Conservation (phyloP, 1,140 invertebrate genomes). For the Gryllus bimaculatus region DNA sequence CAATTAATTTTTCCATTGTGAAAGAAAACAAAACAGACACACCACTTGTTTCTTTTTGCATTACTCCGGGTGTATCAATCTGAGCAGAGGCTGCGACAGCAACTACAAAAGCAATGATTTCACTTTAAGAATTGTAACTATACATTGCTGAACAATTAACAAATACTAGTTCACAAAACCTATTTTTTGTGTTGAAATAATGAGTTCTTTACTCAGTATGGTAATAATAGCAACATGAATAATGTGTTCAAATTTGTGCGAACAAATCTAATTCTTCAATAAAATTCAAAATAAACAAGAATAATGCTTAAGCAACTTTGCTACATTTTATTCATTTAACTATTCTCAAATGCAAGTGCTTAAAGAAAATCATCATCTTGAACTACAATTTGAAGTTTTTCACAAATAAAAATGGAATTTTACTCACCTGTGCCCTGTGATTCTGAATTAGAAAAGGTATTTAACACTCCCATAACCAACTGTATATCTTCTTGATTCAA, state of each 20-base stretch:
- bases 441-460: neutral
- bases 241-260: too few relatives aligned
- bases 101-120: too few relatives aligned
- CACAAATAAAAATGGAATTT: neutral
- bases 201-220: too few relatives aligned
- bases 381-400: neutral
- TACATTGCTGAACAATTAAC: too few relatives aligned
- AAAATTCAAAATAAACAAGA: neutral
- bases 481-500: neutral
- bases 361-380: neutral
- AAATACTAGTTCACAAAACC: too few relatives aligned
- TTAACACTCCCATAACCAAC: neutral
- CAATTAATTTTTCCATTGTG: conserved; percentile 56
- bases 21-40: conserved; percentile 44
- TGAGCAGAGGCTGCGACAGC: too few relatives aligned
- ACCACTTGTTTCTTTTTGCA: too few relatives aligned
- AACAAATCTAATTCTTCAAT: neutral
- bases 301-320: neutral
- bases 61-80: too few relatives aligned
- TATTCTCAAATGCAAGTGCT: neutral
- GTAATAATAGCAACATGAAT: too few relatives aligned
- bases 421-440: neutral
- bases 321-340: neutral
- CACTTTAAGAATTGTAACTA: too few relatives aligned
- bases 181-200: too few relatives aligned